Conservation (phyloP, 2,113 vertebrate genomes). For the Paradisaea rubra region DNA sequence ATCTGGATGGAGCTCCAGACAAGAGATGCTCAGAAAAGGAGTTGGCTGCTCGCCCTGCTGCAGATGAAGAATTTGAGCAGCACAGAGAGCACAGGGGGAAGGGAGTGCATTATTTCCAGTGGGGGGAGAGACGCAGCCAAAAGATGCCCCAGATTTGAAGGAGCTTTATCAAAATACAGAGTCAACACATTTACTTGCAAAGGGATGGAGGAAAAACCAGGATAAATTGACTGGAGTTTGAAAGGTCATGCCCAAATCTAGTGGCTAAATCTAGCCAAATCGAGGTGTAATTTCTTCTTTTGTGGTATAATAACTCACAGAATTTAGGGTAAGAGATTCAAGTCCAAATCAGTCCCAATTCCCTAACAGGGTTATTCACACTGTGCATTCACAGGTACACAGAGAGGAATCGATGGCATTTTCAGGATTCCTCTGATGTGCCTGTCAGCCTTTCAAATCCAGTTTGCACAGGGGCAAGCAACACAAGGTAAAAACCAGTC, state of each 20-base stretch:
- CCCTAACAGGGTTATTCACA: neutral
- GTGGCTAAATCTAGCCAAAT: neutral
- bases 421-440: neutral
- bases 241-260: neutral
- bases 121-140: neutral
- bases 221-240: neutral
- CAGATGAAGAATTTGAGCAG: constrained; percentile 19
- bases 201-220: neutral
- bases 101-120: neutral
- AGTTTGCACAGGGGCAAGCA: neutral
- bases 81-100: neutral
- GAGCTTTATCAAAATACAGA: neutral
- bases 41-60: constrained; percentile 54
- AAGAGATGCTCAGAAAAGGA: constrained; percentile 69
- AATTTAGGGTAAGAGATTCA: neutral
- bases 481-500: neutral
- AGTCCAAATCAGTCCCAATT: neutral
- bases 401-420: rapidly evolving
- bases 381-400: neutral
- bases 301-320: neutral
- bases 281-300: neutral
- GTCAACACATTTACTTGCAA: neutral
- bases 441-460: neutral
- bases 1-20: constrained; percentile 48
- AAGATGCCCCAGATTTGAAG: neutral